These are phyloP conservation scores for Sylvilagus bachmani DNA, from an alignment of 2,113 vertebrate genomes.

Conservation along the genomic window DNA sequence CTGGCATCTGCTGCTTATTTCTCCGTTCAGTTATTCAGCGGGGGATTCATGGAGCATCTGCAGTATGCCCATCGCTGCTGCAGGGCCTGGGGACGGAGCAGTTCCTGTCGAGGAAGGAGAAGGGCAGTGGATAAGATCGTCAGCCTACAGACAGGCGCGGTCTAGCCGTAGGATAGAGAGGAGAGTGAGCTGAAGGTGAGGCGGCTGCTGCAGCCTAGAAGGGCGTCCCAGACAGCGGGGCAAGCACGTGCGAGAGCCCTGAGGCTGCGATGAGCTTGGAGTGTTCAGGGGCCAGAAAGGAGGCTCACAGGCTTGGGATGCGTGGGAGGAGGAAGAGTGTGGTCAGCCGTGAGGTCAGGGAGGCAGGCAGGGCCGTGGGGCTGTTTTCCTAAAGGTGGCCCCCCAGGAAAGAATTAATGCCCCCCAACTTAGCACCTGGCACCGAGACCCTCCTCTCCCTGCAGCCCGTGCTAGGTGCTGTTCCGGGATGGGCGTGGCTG, in stretches of 20 bases:
- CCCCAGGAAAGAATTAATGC: background rate
- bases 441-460: no score
- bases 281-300: background rate
- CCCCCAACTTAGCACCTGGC: no score
- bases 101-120: background rate
- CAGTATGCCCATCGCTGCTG: background rate
- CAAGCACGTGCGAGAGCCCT: background rate
- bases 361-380: background rate
- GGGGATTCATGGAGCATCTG: background rate
- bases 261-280: background rate
- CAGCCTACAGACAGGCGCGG: background rate
- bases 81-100: background rate
- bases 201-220: background rate
- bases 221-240: background rate
- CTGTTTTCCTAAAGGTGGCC: background rate
- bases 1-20: slow-evolving; percentile 27
- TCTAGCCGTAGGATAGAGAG: background rate
- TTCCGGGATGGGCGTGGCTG: background rate
- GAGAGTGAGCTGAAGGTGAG: background rate
- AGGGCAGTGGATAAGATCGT: background rate
- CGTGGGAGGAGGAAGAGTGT: background rate
- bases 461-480: background rate
- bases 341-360: background rate
- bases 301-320: background rate
- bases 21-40: background rate